A percentile compares a stretch with the other conserved stretches of the same genome.
phyloP scores from a whole-genome alignment of 2,113 vertebrate genomes.

The Euleptes europaea region DNA sequence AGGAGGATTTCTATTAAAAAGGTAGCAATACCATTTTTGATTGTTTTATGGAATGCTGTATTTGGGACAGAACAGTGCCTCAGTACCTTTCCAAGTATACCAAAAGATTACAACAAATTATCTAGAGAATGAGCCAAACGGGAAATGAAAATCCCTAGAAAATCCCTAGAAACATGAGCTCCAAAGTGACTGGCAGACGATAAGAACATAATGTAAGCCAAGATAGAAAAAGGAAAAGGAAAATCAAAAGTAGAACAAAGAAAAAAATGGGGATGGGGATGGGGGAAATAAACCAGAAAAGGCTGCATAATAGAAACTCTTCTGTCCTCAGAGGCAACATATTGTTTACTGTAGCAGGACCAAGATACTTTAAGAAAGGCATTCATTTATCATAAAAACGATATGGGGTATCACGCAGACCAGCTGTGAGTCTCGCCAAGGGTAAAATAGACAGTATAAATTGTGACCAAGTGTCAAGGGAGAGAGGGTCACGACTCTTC shows the following conservation, averaged over 20 bases:
- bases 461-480: slow-evolving; percentile 57
- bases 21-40: not conserved
- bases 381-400: slow-evolving; percentile 73
- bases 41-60: slow-evolving; percentile 2
- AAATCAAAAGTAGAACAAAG: slow-evolving; percentile 36
- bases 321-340: slow-evolving; percentile 52
- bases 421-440: slow-evolving; percentile 67
- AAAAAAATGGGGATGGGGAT: not conserved
- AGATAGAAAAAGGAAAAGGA: slow-evolving; percentile 42
- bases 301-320: slow-evolving; percentile 41
- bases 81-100: slow-evolving; percentile 27
- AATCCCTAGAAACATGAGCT: slow-evolving; percentile 46
- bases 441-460: slow-evolving; percentile 66
- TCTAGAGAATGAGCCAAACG: slow-evolving; percentile 40
- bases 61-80: slow-evolving; percentile 4
- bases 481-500: slow-evolving; percentile 44
- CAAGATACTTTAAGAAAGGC: slow-evolving; percentile 51
- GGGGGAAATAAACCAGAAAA: slow-evolving; percentile 37
- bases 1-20: slow-evolving; percentile 3
- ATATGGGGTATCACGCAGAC: slow-evolving; percentile 63
- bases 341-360: slow-evolving; percentile 38
- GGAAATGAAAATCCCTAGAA: slow-evolving; percentile 29
- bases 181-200: slow-evolving; percentile 22
- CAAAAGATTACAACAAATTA: slow-evolving; percentile 26
- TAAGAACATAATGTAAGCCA: slow-evolving; percentile 22